These are phyloP conservation scores for Diprion similis DNA, from an alignment of 1,140 invertebrate species.

Conservation along the genomic window DNA sequence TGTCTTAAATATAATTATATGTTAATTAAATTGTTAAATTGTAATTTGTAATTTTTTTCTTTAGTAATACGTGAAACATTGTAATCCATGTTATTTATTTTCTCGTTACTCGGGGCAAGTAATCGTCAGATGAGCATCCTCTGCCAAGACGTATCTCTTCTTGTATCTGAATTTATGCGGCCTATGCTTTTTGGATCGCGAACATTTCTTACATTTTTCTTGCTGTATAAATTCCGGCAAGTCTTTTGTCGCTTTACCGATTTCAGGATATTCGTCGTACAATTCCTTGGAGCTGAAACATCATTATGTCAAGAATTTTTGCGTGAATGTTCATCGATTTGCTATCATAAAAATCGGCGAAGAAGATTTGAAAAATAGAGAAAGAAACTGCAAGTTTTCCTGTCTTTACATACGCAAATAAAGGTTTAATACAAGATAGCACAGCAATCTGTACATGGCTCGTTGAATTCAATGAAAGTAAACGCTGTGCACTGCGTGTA, in stretches of 20 bases:
- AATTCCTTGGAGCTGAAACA: constrained; percentile 55
- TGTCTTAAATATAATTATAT: not conserved
- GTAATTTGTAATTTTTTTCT: constrained; percentile 22
- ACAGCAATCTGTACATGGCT: too few relatives aligned
- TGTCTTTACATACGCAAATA: too few relatives aligned
- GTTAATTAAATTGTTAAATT: not conserved
- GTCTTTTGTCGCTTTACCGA: constrained; percentile 56
- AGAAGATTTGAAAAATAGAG: too few relatives aligned
- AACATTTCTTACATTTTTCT: constrained; percentile 56
- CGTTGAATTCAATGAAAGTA: too few relatives aligned
- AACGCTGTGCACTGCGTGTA: too few relatives aligned
- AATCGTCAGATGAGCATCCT: constrained; percentile 61
- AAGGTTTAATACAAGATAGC: too few relatives aligned
- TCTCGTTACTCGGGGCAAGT: constrained; percentile 60
- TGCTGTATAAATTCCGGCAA: constrained; percentile 61
- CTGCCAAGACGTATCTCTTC: constrained; percentile 57
- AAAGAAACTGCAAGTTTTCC: too few relatives aligned
- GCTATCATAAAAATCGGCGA: too few relatives aligned
- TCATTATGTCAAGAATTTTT: constrained; percentile 10
- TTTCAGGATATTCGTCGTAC: constrained; percentile 50
- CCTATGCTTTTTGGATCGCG: constrained; percentile 51
- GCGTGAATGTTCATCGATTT: too few relatives aligned
- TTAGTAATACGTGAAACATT: constrained; percentile 31
- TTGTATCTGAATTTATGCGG: constrained; percentile 59
- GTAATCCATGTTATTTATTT: constrained; percentile 30